A percentile compares a stretch with the other conserved stretches of the same genome.
These are phyloP conservation scores for Idaea biselata DNA, from an alignment of 2,888 invertebrate genomes.

Conservation along the genomic window DNA sequence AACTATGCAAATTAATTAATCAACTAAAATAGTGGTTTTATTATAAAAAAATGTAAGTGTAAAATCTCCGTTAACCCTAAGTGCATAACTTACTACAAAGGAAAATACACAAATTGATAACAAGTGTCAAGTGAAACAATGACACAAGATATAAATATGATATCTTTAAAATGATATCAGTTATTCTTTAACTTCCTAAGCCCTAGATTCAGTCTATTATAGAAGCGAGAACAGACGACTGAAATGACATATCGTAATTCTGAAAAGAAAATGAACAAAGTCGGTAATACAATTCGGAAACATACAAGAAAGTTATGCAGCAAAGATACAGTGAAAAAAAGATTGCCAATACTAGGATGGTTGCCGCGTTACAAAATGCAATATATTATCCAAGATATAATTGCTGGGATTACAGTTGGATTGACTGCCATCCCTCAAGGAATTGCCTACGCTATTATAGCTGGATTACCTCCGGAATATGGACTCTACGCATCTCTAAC, in stretches of 20 bases:
- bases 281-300: slow-evolving; percentile 29
- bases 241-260: background rate
- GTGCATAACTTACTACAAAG: background rate
- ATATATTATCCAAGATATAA: slow-evolving; percentile 86
- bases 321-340: slow-evolving; percentile 64
- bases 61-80: background rate
- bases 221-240: background rate
- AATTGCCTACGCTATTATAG: slow-evolving; percentile 89
- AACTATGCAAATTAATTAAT: too few species aligned
- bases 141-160: background rate
- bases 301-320: slow-evolving; percentile 57
- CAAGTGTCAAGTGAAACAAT: background rate
- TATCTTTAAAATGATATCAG: too few species aligned
- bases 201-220: background rate
- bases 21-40: background rate
- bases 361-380: slow-evolving; percentile 84
- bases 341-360: slow-evolving; percentile 87
- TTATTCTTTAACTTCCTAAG: background rate
- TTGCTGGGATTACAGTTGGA: slow-evolving; percentile 92
- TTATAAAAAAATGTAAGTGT: background rate
- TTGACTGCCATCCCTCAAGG: slow-evolving; percentile 92
- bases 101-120: background rate
- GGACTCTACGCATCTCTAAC: slow-evolving; percentile 95
- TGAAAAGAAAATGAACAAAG: background rate
- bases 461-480: slow-evolving; percentile 86